phyloP scores from a whole-genome alignment of 2,113 vertebrate genomes.

The Cinclus cinclus region DNA sequence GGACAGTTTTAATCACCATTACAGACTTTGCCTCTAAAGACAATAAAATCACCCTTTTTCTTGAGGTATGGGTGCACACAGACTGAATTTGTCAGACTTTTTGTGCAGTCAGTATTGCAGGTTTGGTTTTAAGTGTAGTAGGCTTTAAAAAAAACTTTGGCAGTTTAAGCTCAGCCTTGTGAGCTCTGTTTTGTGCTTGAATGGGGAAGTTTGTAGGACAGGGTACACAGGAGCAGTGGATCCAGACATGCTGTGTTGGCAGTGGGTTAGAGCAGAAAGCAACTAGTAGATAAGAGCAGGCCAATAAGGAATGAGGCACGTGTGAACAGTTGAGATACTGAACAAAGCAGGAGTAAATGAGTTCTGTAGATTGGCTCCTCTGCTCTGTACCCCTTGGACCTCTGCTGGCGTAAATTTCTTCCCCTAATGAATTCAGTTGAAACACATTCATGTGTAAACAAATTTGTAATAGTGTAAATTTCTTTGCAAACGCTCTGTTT shows the following conservation, averaged over 20 bases:
- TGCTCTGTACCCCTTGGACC: neutral
- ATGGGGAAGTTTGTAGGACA: neutral
- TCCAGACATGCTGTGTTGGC: neutral
- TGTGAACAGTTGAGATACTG: neutral
- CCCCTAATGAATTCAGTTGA: neutral
- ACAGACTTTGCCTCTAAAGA: neutral
- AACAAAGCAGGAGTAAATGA: neutral
- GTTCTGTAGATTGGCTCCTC: neutral
- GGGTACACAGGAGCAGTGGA: neutral
- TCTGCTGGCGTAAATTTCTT: neutral
- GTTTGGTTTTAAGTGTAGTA: neutral
- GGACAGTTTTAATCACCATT: neutral
- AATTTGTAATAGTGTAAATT: neutral
- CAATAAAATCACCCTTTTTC: neutral
- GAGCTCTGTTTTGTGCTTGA: neutral
- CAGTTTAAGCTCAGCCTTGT: neutral
- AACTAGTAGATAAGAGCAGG: neutral
- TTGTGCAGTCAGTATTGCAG: neutral
- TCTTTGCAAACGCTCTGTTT: neutral
- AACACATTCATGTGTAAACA: neutral
- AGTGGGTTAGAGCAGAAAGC: neutral
- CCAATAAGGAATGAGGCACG: fast-evolving
- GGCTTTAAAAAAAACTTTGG: neutral
- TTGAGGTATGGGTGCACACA: neutral
- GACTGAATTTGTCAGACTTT: neutral